Percentiles rank a stretch among this genome's conserved stretches.
Evolutionary conservation across 2,888 invertebrate genomes (phyloP).

Genomic region (Heliconius charithonia): DNA sequence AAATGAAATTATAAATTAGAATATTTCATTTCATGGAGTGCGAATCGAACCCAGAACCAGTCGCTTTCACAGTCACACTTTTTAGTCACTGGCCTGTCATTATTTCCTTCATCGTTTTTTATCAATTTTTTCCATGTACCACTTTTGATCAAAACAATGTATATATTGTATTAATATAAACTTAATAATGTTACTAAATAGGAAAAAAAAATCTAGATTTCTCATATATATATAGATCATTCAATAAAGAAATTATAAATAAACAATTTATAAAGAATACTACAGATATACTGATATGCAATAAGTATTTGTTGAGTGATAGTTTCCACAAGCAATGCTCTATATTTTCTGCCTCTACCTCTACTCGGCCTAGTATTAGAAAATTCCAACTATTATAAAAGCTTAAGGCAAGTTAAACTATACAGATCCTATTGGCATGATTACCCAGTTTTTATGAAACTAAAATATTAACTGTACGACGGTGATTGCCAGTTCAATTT

Average conservation of each 20-base stretch:
- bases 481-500: background rate
- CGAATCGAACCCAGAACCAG: no score
- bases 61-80: no score
- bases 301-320: background rate
- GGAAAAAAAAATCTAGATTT: no score
- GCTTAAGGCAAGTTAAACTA: background rate
- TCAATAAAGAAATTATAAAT: background rate
- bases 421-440: background rate
- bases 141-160: no score
- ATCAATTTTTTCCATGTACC: no score
- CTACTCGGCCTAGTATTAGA: constrained; percentile 6
- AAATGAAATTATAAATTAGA: no score
- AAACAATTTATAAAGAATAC: background rate
- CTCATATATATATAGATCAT: no score
- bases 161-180: no score
- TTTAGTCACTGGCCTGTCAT: no score
- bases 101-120: no score
- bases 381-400: background rate
- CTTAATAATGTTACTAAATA: no score
- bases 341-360: background rate
- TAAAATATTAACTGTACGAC: background rate
- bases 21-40: no score
- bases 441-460: background rate
- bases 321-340: background rate
- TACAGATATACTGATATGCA: background rate